These are phyloP conservation scores for Agrilus planipennis DNA, from an alignment of 1,140 invertebrate species.

Conservation along the genomic window DNA sequence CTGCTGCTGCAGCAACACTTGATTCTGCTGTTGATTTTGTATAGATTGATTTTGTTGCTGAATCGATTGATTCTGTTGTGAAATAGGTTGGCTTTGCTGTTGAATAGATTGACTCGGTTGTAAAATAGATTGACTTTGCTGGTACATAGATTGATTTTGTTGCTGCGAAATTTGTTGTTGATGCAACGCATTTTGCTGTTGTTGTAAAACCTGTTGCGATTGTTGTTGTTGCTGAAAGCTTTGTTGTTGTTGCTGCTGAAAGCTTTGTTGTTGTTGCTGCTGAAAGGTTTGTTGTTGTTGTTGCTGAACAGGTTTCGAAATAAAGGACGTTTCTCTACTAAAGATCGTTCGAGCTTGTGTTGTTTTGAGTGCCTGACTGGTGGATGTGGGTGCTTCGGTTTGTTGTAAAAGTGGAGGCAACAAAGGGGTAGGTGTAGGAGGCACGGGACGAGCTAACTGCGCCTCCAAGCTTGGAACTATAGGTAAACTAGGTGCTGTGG, in stretches of 20 bases:
- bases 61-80: neutral
- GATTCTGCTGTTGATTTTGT: too few species aligned
- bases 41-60: slow-evolving; percentile 1
- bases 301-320: neutral
- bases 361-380: neutral
- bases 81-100: too few species aligned
- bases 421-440: slow-evolving; percentile 43
- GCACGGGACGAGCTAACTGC: slow-evolving; percentile 57
- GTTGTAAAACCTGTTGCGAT: too few species aligned
- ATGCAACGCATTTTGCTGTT: too few species aligned
- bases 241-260: too few species aligned
- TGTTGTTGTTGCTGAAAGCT: too few species aligned
- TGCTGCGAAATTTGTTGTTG: too few species aligned
- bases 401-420: slow-evolving; percentile 30
- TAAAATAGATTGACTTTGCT: too few species aligned
- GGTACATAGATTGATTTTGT: too few species aligned
- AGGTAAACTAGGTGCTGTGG: slow-evolving; percentile 49
- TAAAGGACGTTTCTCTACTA: slow-evolving; percentile 9
- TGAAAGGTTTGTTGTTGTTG: neutral
- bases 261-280: slow-evolving; percentile 18
- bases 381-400: slow-evolving; percentile 13
- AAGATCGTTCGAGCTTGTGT: slow-evolving; percentile 3
- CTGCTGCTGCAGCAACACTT: too few species aligned
- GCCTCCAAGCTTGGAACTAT: slow-evolving; percentile 60
- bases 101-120: slow-evolving; percentile 5